Evolutionary conservation across 2,113 vertebrate genomes (phyloP).

Genomic region (Abramis brama): DNA sequence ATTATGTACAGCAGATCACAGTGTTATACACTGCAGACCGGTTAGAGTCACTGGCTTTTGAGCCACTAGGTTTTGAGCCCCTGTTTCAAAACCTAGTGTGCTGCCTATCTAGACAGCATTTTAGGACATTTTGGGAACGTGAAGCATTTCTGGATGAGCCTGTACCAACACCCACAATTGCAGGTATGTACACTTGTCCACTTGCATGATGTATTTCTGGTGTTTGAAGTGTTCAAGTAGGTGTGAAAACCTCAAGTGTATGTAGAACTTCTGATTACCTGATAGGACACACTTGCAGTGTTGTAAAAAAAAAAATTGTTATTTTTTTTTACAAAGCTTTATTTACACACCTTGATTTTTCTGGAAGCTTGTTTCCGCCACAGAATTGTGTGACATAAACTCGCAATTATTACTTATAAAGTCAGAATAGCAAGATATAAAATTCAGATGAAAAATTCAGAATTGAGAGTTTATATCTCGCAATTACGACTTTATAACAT

Average conservation of each 20-base stretch:
- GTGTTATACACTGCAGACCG: neutral
- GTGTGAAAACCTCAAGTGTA: neutral
- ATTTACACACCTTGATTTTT: no score
- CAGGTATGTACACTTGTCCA: neutral
- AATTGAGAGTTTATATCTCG: no score
- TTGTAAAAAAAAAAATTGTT: neutral
- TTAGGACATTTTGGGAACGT: neutral
- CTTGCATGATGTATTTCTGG: neutral
- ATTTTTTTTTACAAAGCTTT: neutral
- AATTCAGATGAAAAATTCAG: no score
- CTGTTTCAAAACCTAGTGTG: neutral
- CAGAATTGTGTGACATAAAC: no score
- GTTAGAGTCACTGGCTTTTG: no score
- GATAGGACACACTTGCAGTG: neutral
- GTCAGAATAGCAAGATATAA: no score
- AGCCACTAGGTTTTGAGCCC: no score
- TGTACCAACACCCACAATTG: neutral
- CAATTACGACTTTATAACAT: no score
- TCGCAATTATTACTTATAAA: no score
- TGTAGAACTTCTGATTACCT: neutral
- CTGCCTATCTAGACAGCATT: neutral
- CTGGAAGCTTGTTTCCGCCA: no score
- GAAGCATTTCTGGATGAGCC: neutral
- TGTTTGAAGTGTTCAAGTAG: neutral
- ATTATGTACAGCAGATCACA: neutral